Percentiles rank a stretch among this genome's conserved stretches.
Conservation (phyloP, 2,888 invertebrate species). For the Leptopilina myrica region DNA sequence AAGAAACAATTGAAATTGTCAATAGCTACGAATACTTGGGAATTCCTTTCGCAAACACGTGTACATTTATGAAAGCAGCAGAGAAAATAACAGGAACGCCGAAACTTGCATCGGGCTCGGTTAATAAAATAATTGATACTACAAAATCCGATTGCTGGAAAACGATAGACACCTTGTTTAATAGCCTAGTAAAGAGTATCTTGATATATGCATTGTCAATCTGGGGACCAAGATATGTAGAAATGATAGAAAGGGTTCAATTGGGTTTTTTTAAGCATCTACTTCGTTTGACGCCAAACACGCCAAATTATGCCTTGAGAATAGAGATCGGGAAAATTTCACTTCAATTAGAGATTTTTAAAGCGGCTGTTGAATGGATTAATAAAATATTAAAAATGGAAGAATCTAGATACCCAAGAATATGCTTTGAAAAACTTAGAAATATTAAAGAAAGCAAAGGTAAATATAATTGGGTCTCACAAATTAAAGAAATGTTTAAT, state of each 20-base stretch:
- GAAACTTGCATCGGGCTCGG: neutral
- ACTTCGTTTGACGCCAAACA: neutral
- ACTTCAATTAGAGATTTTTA: neutral
- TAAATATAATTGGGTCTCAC: neutral
- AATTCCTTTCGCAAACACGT: constrained; percentile 3
- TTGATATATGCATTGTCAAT: neutral
- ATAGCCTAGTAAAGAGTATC: neutral
- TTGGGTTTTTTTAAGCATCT: neutral
- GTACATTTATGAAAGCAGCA: neutral
- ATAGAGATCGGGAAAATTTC: neutral
- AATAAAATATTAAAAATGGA: neutral
- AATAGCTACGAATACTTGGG: constrained; percentile 33
- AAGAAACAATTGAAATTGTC: constrained; percentile 10
- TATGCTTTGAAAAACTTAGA: constrained; percentile 5
- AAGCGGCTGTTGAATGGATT: neutral
- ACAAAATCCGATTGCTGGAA: neutral
- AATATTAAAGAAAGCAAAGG: neutral
- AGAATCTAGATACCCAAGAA: neutral
- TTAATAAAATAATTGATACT: neutral
- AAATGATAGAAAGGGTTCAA: neutral
- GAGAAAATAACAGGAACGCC: neutral
- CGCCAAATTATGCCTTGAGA: neutral
- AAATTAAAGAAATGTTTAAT: neutral
- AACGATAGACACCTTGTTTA: constrained; percentile 2
- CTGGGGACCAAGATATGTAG: constrained; percentile 1